phyloP scores from a whole-genome alignment of 2,888 invertebrate genomes.

The Sinhomidia bicolor region DNA sequence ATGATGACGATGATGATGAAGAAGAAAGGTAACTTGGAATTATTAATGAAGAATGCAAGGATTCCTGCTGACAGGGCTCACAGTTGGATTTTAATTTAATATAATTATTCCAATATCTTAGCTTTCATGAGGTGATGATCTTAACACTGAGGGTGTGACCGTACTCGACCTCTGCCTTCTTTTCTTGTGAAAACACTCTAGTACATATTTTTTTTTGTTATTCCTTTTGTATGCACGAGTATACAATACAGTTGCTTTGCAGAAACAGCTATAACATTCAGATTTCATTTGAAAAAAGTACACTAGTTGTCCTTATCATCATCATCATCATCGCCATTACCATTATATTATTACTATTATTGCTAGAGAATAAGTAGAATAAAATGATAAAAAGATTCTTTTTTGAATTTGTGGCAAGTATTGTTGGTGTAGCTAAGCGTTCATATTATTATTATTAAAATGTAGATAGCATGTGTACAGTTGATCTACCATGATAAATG shows the following conservation, averaged over 20 bases:
- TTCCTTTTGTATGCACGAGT: not conserved
- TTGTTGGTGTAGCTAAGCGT: too few relatives aligned
- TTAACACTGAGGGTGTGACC: constrained; percentile 71
- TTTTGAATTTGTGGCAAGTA: too few relatives aligned
- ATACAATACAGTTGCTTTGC: not conserved
- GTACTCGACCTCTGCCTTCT: constrained; percentile 58
- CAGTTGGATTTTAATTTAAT: constrained; percentile 76
- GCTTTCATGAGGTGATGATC: constrained; percentile 68
- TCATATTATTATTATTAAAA: not conserved
- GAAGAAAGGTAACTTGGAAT: constrained; percentile 23
- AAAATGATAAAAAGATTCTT: not conserved
- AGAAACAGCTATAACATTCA: constrained; percentile 14
- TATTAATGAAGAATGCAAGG: constrained; percentile 65
- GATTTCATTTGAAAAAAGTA: constrained; percentile 15
- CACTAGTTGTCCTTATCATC: constrained; percentile 34
- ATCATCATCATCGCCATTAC: not conserved
- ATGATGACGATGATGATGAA: too few relatives aligned
- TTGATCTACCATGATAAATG: constrained; percentile 52
- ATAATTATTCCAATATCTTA: constrained; percentile 71
- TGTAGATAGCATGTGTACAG: not conserved
- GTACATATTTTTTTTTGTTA: too few relatives aligned
- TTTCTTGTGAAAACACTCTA: constrained; percentile 3
- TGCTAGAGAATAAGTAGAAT: not conserved
- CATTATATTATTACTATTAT: too few relatives aligned
- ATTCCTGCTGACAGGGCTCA: constrained; percentile 73